Evolutionary conservation across 2,797 vertebrate species (phyloP), one percentile per base, ranked within the genome.

Genomic region (Sebastes vulpes): DNA sequence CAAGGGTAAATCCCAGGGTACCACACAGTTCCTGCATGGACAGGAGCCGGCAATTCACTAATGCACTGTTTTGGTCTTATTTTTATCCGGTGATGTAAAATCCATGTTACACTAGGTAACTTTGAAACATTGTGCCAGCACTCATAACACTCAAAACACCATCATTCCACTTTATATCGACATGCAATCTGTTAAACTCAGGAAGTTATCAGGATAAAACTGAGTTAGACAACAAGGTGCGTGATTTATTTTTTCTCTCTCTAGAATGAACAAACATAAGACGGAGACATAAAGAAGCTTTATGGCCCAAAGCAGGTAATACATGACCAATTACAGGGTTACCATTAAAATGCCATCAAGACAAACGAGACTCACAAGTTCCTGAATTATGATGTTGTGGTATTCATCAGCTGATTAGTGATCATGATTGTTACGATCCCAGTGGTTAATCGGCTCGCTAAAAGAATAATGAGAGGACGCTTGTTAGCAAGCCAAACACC

Each of bases 401-500:
- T 75, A 80, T 90, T 89, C 83, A 91, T 92, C 83, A 87, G 81
- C 38, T 89, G 89, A 92, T 94, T 90, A 91, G 84, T 54, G 76
- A 88, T 92, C 67, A 81, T 84, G 80, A 91, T 85, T 79, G 77
- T 76, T 76, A 81, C 35, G 76, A 92, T 89, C 65, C 11, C 72
- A 72, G 83, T 86, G 75, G 86, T 92, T 94, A 94, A 94, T 93
- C 71, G 59, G 69, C 79, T 81, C 81, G 86, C 83, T 89, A 91
- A 94, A 90, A 91, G 89, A 94, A 91, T 94, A 94, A 95, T 93
- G 93, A 94, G 93, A 73, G 53, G 76, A 86, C 20, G 77, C 88
- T 92, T 90, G 92, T 94, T 92, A 91, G 86, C 77, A 81, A 92
- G 85, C 88, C 74, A 83, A 92, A 93, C 94, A 95, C 91, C 94